These are phyloP conservation scores for Aromia moschata DNA, from an alignment of 2,888 invertebrate genomes.

Conservation along the genomic window DNA sequence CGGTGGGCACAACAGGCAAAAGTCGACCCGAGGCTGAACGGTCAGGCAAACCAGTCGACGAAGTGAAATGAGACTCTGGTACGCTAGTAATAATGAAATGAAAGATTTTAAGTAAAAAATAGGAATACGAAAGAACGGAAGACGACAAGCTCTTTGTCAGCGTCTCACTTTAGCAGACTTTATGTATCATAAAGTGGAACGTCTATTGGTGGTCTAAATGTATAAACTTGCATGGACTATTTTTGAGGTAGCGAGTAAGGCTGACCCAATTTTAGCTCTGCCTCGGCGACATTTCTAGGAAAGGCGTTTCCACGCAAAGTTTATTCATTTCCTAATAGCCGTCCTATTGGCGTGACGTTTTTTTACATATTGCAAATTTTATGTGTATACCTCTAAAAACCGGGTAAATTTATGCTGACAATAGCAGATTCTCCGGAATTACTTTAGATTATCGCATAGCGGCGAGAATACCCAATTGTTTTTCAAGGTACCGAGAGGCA, in stretches of 20 bases:
- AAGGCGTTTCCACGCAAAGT: background rate
- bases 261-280: slow-evolving; percentile 10
- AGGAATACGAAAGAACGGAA: no score
- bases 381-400: background rate
- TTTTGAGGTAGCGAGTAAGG: background rate
- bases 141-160: no score
- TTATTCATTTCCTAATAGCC: background rate
- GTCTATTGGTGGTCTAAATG: background rate
- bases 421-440: background rate
- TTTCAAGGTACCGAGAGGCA: background rate
- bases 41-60: no score
- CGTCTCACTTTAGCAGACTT: no score
- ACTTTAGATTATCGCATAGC: background rate
- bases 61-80: no score
- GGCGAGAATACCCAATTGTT: background rate
- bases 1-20: no score
- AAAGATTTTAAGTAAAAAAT: no score
- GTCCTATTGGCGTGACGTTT: background rate
- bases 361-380: background rate
- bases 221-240: background rate
- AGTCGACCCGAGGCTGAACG: no score
- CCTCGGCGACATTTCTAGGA: slow-evolving; percentile 2
- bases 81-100: no score
- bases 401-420: background rate
- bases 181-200: no score